Evolutionary conservation across 2,797 vertebrate species (phyloP), one percentile per base, ranked within the genome.

Genomic region (Mus caroli): DNA sequence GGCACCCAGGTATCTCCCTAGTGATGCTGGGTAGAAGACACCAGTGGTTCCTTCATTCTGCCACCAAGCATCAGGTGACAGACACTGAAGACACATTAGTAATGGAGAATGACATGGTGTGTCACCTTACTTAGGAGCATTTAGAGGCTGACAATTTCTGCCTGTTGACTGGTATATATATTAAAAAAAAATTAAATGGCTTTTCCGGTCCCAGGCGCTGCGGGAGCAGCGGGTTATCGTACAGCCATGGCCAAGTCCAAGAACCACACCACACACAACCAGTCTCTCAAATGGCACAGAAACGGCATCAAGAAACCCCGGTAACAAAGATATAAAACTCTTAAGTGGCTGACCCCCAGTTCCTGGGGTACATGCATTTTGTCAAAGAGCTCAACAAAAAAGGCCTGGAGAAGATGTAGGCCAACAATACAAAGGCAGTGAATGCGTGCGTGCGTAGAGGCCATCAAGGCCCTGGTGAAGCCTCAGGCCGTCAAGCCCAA

Each of bases 211-310:
- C 67, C 34, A 69, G 13, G 67, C 67, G 8, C 14, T n/a, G 64
- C 14, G 0, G 2, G 64, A n/a, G 13, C 64, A 1, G 1, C 6
- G 6, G 64, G 31, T 34, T 15, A 17, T 31, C 2, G 5, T 34
- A 15, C 31, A 69, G 15, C 0, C 34, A 69, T 69, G 67, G 6
- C 15, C 67, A 69, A 69, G 67, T 69, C 67, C 34, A 69, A 69
- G 34, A 69, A n/a, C 34, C 34, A 69, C 67, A 69, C 6, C 15
- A 69, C 34, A n/a, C 34, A 19, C 67, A 46, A n/a, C 34, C 34
- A n/a, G 34, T 69, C 34, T 8, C 15, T 3, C 15, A 69, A 19
- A 69, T 19, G 67, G 14, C 67, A n/a, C 15, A 69, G 34, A 69
- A 69, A n/a, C n/a, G 34, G 34, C 67, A 8, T 69, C 34, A n/a